Conservation (phyloP, 2,797 vertebrate species). For the Lepus oiostolus region DNA sequence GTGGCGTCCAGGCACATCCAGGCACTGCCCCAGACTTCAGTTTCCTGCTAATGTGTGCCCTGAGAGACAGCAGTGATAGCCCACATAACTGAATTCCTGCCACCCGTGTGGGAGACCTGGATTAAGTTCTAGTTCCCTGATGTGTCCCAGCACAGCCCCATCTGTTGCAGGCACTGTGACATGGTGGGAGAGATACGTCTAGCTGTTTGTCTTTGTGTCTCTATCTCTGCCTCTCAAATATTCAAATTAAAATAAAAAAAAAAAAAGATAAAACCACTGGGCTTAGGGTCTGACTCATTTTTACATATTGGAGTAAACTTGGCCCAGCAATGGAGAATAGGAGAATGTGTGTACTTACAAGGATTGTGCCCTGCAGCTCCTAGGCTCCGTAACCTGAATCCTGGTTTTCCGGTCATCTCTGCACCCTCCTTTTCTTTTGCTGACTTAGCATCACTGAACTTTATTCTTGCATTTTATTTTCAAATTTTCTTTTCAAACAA, state of each 20-base stretch:
- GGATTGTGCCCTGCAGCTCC: neutral
- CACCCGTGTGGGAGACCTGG: no score
- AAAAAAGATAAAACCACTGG: neutral
- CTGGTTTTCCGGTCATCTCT: neutral
- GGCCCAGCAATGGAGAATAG: neutral
- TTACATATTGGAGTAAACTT: neutral
- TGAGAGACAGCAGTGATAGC: no score
- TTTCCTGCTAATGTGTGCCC: no score
- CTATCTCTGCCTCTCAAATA: no score
- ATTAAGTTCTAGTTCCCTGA: no score
- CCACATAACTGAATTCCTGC: no score
- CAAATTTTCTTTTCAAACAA: conserved; percentile 69
- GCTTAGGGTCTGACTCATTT: neutral
- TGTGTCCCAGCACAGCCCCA: no score
- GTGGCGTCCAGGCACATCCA: neutral
- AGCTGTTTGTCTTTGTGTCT: no score
- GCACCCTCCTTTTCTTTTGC: conserved; percentile 55
- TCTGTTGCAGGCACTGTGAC: no score
- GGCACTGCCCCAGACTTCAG: no score
- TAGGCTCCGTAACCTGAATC: neutral
- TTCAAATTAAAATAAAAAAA: neutral
- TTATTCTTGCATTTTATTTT: conserved; percentile 74
- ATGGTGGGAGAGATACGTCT: no score
- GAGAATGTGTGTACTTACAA: no score
- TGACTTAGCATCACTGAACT: conserved; percentile 71